Conservation (phyloP, 2,113 vertebrate genomes). For the Antechinus stuartii region DNA sequence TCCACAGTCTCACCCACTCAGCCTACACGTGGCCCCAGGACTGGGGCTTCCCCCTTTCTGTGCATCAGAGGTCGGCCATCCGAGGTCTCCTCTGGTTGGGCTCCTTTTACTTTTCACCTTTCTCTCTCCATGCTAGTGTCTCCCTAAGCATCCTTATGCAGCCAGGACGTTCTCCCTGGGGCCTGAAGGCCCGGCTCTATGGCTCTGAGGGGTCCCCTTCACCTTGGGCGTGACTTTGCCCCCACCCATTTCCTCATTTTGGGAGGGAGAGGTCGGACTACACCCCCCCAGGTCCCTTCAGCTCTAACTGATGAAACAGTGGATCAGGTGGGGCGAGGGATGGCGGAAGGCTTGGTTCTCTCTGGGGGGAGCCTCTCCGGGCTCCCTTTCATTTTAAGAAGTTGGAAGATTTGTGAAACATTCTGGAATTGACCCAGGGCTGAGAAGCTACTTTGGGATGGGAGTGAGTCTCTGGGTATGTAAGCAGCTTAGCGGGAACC, state of each 20-base stretch:
- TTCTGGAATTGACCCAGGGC: conserved; percentile 20
- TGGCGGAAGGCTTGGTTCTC: background rate
- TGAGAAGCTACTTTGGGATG: background rate
- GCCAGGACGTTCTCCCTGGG: too few species aligned
- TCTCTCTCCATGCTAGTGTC: background rate
- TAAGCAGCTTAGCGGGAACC: background rate
- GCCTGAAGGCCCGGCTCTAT: background rate
- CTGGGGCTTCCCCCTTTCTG: background rate
- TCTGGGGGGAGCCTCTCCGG: background rate
- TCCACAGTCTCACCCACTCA: too few species aligned
- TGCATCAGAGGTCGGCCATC: background rate
- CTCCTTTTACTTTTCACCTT: background rate
- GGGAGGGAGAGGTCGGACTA: background rate
- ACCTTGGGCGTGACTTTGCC: background rate
- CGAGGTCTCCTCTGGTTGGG: background rate
- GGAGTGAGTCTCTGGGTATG: background rate
- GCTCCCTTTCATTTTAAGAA: background rate
- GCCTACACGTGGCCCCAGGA: too few species aligned
- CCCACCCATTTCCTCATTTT: background rate
- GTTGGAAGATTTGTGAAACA: background rate
- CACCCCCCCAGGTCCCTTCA: background rate
- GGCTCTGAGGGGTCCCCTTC: too few species aligned
- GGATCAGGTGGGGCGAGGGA: background rate
- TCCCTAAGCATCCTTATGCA: too few species aligned
- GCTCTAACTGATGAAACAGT: background rate